Percentiles rank a stretch among this genome's conserved stretches.
Evolutionary conservation across 2,888 invertebrate genomes (phyloP).

Genomic region (Barypeithes pellucidus): DNA sequence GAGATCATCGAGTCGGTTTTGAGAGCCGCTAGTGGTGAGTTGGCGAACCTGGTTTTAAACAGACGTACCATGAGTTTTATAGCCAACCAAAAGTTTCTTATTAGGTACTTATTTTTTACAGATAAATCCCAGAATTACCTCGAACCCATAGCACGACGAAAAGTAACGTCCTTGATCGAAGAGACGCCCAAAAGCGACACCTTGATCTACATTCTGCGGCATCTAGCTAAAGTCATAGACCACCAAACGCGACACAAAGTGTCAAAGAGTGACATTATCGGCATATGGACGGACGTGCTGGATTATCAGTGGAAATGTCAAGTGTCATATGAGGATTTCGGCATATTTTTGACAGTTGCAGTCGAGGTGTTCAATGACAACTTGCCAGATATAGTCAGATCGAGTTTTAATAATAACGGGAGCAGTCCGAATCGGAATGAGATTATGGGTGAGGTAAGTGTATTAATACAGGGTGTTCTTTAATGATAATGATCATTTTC

Average conservation of each 20-base stretch:
- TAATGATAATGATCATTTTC: background rate
- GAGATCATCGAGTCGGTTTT: slow-evolving; percentile 68
- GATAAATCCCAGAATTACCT: slow-evolving; percentile 56
- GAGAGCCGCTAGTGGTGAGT: slow-evolving; percentile 74
- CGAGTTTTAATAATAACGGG: slow-evolving; percentile 46
- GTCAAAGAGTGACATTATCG: slow-evolving; percentile 58
- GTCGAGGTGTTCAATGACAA: slow-evolving; percentile 53
- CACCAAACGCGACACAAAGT: slow-evolving; percentile 60
- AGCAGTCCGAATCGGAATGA: slow-evolving; percentile 32
- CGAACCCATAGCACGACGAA: slow-evolving; percentile 56
- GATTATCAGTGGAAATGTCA: slow-evolving; percentile 53
- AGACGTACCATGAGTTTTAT: too few species aligned
- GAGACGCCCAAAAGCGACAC: slow-evolving; percentile 63
- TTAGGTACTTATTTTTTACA: slow-evolving; percentile 38
- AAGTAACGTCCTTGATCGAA: slow-evolving; percentile 57
- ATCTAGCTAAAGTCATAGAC: slow-evolving; percentile 61
- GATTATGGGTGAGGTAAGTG: slow-evolving; percentile 49
- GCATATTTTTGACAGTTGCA: slow-evolving; percentile 53
- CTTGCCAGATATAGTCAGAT: slow-evolving; percentile 48
- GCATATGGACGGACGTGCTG: slow-evolving; percentile 61
- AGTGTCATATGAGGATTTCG: slow-evolving; percentile 52
- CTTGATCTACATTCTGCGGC: slow-evolving; percentile 62
- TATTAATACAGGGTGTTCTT: slow-evolving; percentile 39
- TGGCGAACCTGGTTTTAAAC: background rate
- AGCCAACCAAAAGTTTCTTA: too few species aligned